phyloP scores from a whole-genome alignment of 2,888 invertebrate species.

The Epicampocera succincta region DNA sequence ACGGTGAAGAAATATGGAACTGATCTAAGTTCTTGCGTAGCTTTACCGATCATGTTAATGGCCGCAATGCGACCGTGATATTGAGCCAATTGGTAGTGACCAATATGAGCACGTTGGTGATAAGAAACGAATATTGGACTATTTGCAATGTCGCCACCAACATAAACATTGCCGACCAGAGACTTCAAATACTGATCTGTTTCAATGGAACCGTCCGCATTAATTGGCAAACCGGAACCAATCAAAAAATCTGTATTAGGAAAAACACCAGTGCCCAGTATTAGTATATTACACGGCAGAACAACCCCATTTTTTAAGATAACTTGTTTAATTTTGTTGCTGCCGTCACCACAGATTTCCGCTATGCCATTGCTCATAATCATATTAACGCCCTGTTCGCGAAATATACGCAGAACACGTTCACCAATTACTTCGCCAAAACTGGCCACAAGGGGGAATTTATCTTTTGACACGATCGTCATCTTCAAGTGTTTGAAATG shows the following conservation, averaged over 20 bases:
- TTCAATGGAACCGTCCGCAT: slow-evolving; percentile 85
- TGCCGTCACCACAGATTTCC: slow-evolving; percentile 84
- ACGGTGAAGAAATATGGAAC: slow-evolving; percentile 97
- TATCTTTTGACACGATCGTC: slow-evolving; percentile 87
- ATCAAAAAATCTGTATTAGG: slow-evolving; percentile 91
- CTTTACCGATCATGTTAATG: slow-evolving; percentile 89
- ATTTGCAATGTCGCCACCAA: slow-evolving; percentile 95
- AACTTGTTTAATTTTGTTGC: slow-evolving; percentile 86
- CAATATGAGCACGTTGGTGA: slow-evolving; percentile 87
- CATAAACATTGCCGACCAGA: slow-evolving; percentile 89
- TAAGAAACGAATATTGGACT: slow-evolving; percentile 89
- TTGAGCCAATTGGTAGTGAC: slow-evolving; percentile 95
- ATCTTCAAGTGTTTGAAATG: slow-evolving; percentile 51
- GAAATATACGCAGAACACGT: slow-evolving; percentile 87
- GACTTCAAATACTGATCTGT: slow-evolving; percentile 89
- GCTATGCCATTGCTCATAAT: slow-evolving; percentile 85
- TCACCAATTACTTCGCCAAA: slow-evolving; percentile 91
- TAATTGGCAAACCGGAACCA: slow-evolving; percentile 87
- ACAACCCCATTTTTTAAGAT: slow-evolving; percentile 86
- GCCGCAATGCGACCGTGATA: slow-evolving; percentile 95
- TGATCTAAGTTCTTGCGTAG: slow-evolving; percentile 84
- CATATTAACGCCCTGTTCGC: slow-evolving; percentile 90
- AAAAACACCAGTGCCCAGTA: slow-evolving; percentile 92
- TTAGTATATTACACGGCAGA: slow-evolving; percentile 90
- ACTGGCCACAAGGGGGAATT: slow-evolving; percentile 87